Percentiles rank a stretch among this genome's conserved stretches.
Evolutionary conservation across 2,797 vertebrate genomes (phyloP).

Genomic region (Petrocephalus schoutedeni): DNA sequence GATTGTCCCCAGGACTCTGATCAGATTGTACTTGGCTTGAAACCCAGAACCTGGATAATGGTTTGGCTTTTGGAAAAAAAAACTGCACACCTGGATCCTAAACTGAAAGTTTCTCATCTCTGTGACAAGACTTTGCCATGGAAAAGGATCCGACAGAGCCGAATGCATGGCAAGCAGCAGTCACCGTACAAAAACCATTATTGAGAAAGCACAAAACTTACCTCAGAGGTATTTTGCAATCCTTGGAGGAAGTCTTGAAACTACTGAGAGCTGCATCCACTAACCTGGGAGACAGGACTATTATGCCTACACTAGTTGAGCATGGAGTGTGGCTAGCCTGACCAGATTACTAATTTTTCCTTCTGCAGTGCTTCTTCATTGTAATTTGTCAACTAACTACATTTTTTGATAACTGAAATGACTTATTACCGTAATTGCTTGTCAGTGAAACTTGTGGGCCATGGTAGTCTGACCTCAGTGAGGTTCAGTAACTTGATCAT

Average conservation of each 20-base stretch:
- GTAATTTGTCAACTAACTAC: not conserved
- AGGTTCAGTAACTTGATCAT: too few species aligned
- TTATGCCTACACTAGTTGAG: not conserved
- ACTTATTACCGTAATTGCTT: not conserved
- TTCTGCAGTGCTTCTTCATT: not conserved
- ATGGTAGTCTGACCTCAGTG: too few species aligned
- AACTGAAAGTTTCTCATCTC: not conserved
- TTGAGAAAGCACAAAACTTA: not conserved
- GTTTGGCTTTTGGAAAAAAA: not conserved
- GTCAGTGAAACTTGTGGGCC: not conserved
- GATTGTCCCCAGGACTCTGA: not conserved
- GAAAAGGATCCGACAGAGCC: not conserved
- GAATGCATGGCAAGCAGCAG: not conserved
- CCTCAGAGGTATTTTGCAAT: not conserved
- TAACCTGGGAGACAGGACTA: not conserved
- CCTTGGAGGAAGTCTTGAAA: not conserved
- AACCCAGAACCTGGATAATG: not conserved
- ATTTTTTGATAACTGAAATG: not conserved
- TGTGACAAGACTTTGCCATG: not conserved
- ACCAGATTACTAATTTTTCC: too few species aligned
- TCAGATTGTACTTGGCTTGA: not conserved
- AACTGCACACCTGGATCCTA: not conserved
- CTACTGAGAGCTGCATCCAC: not conserved
- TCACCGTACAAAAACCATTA: not conserved
- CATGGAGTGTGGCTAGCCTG: not conserved